Evolutionary conservation across 1,140 invertebrate species (phyloP).

Genomic region (Pygmarrhopalites habei): DNA sequence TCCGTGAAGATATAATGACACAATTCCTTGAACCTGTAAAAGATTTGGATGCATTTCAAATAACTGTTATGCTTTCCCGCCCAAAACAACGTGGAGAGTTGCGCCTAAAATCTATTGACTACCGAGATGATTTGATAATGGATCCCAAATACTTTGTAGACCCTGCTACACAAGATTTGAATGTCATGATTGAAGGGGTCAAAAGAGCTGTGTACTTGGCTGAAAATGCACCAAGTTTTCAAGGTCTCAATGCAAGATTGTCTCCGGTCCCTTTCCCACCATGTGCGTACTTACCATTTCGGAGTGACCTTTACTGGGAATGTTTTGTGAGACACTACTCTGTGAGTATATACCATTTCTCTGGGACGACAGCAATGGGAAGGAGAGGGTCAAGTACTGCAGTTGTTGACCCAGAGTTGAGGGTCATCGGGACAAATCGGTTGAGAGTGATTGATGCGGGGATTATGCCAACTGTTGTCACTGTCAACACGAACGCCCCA

Average conservation of each 20-base stretch:
- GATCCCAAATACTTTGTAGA: constrained; percentile 38
- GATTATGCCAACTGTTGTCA: constrained; percentile 44
- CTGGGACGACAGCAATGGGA: constrained; percentile 36
- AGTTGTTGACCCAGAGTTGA: constrained; percentile 34
- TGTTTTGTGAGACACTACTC: constrained; percentile 35
- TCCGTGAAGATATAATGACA: constrained; percentile 30
- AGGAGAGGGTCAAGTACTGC: constrained; percentile 18
- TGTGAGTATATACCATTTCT: constrained; percentile 37
- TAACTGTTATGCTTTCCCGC: constrained; percentile 37
- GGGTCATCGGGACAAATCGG: constrained; percentile 34
- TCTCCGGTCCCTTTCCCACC: constrained; percentile 36
- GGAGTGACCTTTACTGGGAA: constrained; percentile 30
- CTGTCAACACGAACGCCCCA: constrained; percentile 34
- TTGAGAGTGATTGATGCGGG: constrained; percentile 44
- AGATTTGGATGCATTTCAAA: constrained; percentile 36
- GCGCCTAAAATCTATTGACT: constrained; percentile 26
- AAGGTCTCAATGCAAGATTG: constrained; percentile 18
- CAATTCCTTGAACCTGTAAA: constrained; percentile 35
- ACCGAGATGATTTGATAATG: constrained; percentile 28
- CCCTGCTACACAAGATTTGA: constrained; percentile 25
- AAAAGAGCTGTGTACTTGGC: constrained; percentile 35
- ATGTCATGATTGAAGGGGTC: constrained; percentile 37
- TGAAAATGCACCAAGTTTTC: constrained; percentile 35
- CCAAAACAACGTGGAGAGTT: constrained; percentile 31
- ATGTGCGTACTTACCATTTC: constrained; percentile 22